phyloP scores from a whole-genome alignment of 1,140 invertebrate genomes.

The Centruroides vittatus region DNA sequence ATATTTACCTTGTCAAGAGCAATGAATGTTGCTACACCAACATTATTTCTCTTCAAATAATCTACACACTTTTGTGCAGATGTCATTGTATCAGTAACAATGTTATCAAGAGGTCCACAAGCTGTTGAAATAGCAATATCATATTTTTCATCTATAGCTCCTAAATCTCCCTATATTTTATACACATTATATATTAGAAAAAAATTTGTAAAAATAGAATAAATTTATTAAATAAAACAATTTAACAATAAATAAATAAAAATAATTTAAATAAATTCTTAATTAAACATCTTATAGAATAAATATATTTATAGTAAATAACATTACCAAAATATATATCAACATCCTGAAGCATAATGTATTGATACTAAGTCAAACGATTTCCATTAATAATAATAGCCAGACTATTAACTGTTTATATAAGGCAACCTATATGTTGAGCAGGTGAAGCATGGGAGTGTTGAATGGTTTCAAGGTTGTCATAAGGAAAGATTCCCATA shows the following conservation, averaged over 20 bases:
- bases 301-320: too few relatives aligned
- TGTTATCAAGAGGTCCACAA: conserved; percentile 75
- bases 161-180: conserved; percentile 68
- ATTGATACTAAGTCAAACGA: too few relatives aligned
- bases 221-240: background rate
- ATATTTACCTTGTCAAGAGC: conserved; percentile 40
- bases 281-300: too few relatives aligned
- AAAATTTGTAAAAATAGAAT: too few relatives aligned
- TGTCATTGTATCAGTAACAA: conserved; percentile 76
- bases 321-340: too few relatives aligned
- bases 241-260: background rate
- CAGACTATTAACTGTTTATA: too few relatives aligned
- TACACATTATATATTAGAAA: background rate
- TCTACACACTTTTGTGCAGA: conserved; percentile 74
- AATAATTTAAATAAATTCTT: background rate
- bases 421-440: too few relatives aligned
- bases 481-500: too few relatives aligned
- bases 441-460: too few relatives aligned
- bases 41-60: conserved; percentile 57
- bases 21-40: conserved; percentile 41
- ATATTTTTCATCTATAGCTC: conserved; percentile 83
- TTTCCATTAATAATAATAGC: too few relatives aligned
- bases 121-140: conserved; percentile 93
- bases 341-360: too few relatives aligned
- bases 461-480: too few relatives aligned